These are phyloP conservation scores for Asobara japonica DNA, from an alignment of 1,140 invertebrate genomes.

Conservation along the genomic window DNA sequence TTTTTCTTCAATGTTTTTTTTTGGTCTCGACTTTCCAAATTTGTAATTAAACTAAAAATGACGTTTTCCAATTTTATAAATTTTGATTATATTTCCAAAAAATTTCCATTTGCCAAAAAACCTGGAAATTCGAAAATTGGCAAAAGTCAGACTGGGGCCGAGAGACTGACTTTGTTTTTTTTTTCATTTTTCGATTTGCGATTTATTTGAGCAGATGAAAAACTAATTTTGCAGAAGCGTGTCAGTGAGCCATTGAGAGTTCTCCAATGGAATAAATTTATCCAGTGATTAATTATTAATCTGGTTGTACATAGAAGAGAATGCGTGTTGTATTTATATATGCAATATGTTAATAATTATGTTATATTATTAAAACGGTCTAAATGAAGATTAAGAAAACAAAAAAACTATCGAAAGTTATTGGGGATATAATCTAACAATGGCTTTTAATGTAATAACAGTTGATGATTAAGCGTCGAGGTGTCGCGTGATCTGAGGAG, in stretches of 20 bases:
- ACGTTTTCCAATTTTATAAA: not conserved
- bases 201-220: not conserved
- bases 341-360: conserved; percentile 44
- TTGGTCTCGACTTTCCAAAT: too few relatives aligned
- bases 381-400: too few relatives aligned
- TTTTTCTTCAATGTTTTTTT: too few relatives aligned
- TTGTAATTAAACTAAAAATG: too few relatives aligned
- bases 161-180: conserved; percentile 6
- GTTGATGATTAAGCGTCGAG: conserved; percentile 16
- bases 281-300: conserved; percentile 39
- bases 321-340: conserved; percentile 61
- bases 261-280: conserved; percentile 18
- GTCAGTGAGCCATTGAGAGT: not conserved
- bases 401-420: conserved; percentile 29
- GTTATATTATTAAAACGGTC: conserved; percentile 25
- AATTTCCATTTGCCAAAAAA: too few relatives aligned
- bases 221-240: not conserved
- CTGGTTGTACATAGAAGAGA: conserved; percentile 55
- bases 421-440: conserved; percentile 38
- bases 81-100: not conserved
- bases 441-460: conserved; percentile 40
- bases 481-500: too few relatives aligned
- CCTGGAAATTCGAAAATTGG: too few relatives aligned
- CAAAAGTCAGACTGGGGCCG: not conserved
- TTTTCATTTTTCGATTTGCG: conserved; percentile 4